A percentile compares a stretch with the other conserved stretches of the same genome.
phyloP scores from a whole-genome alignment of 2,113 vertebrate genomes.

The Syngnathus floridae region DNA sequence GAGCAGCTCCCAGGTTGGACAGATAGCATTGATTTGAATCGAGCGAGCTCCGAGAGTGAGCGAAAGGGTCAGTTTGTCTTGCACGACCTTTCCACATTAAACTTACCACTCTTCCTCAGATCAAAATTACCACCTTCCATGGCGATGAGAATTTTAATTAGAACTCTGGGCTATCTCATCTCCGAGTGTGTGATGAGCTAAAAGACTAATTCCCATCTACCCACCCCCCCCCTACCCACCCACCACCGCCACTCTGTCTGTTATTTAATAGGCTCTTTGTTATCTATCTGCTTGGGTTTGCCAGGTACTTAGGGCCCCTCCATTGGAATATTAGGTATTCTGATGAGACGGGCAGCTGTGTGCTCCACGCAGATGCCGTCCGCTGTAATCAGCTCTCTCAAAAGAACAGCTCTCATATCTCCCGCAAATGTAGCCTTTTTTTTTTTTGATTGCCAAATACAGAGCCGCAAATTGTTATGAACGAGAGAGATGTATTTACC shows the following conservation, averaged over 20 bases:
- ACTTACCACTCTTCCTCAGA: constrained; percentile 56
- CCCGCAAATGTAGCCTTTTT: constrained; percentile 56
- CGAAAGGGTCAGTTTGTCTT: constrained; percentile 22
- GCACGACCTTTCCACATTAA: constrained; percentile 42
- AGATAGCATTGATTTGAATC: constrained; percentile 59
- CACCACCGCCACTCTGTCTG: constrained; percentile 61
- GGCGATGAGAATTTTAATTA: constrained; percentile 68
- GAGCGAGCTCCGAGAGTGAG: constrained; percentile 18
- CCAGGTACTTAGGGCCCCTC: constrained; percentile 63
- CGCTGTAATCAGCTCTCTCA: constrained; percentile 58
- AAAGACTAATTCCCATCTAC: constrained; percentile 58
- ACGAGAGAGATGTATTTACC: constrained; percentile 61
- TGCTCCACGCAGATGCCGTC: constrained; percentile 57
- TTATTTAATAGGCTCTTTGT: constrained; percentile 69
- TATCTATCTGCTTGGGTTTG: constrained; percentile 65
- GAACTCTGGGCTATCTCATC: constrained; percentile 66
- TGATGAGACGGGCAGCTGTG: constrained; percentile 63
- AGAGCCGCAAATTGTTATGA: constrained; percentile 58
- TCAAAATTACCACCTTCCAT: constrained; percentile 68
- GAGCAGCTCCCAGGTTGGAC: constrained; percentile 37
- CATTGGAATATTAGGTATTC: constrained; percentile 63
- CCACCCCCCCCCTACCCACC: constrained; percentile 12
- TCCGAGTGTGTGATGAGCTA: constrained; percentile 56
- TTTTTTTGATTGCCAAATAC: constrained; percentile 53
- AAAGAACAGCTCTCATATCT: constrained; percentile 57